phyloP scores from a whole-genome alignment of 2,797 vertebrate genomes.

The Mormyrops boulengeri region DNA sequence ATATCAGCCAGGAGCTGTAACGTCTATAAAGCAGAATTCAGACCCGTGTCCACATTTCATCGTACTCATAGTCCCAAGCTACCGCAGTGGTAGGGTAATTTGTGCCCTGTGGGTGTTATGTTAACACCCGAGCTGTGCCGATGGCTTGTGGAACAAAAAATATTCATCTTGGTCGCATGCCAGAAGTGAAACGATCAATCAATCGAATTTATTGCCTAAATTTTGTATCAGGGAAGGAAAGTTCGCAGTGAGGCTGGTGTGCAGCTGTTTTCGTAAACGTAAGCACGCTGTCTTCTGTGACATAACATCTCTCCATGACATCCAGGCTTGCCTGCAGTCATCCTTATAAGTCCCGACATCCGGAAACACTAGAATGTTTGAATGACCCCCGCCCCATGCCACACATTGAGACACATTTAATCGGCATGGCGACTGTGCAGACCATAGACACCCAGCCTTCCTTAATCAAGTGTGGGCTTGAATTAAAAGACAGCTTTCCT shows the following conservation, averaged over 20 bases:
- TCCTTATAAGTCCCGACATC: background rate
- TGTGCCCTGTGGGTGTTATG: background rate
- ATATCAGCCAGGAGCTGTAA: background rate
- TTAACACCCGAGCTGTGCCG: background rate
- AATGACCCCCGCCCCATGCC: background rate
- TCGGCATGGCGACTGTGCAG: background rate
- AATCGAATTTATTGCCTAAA: background rate
- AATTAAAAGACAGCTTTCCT: background rate
- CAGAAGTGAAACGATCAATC: background rate
- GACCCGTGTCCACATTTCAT: background rate
- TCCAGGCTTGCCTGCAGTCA: background rate
- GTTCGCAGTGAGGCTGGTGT: background rate
- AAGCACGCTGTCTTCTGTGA: background rate
- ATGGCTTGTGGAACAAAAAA: background rate
- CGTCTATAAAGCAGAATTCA: background rate
- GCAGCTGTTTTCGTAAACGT: background rate
- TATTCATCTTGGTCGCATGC: background rate
- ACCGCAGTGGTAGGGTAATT: background rate
- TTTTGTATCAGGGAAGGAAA: background rate
- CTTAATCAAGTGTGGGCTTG: background rate
- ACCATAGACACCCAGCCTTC: background rate
- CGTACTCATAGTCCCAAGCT: background rate
- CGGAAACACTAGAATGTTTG: background rate
- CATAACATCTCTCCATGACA: background rate
- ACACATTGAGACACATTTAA: constrained; percentile 13